phyloP scores from a whole-genome alignment of 2,113 vertebrate genomes.

The Melanerpes aurifrons region DNA sequence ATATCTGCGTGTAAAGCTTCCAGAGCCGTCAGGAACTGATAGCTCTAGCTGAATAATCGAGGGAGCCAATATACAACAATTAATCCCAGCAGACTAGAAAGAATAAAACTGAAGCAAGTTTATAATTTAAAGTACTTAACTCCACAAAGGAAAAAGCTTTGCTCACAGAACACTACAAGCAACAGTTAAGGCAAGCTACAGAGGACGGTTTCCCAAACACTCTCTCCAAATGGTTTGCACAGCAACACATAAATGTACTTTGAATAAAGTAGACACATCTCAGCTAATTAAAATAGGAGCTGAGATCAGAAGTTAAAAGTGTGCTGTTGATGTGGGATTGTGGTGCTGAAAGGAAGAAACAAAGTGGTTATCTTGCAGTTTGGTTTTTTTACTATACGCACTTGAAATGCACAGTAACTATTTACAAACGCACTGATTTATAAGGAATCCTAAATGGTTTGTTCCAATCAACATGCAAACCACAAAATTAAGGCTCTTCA shows the following conservation, averaged over 20 bases:
- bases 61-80: background rate
- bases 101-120: background rate
- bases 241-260: background rate
- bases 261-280: background rate
- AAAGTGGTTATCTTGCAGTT: background rate
- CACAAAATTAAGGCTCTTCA: background rate
- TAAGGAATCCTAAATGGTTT: no score
- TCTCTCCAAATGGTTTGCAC: background rate
- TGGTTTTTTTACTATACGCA: background rate
- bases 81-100: constrained; percentile 12
- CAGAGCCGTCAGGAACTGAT: background rate
- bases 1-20: background rate
- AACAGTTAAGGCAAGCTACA: background rate
- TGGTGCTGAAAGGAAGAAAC: background rate
- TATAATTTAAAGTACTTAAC: background rate
- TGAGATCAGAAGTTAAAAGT: background rate
- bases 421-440: background rate
- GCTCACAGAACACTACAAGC: background rate
- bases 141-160: background rate
- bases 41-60: background rate
- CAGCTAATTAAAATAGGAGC: constrained; percentile 1
- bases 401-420: background rate
- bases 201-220: background rate
- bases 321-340: background rate
- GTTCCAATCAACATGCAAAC: background rate